Evolutionary conservation across 1,140 invertebrate species (phyloP), one percentile per base, ranked within the genome.

Genomic region (Meloidogyne floridensis): DNA sequence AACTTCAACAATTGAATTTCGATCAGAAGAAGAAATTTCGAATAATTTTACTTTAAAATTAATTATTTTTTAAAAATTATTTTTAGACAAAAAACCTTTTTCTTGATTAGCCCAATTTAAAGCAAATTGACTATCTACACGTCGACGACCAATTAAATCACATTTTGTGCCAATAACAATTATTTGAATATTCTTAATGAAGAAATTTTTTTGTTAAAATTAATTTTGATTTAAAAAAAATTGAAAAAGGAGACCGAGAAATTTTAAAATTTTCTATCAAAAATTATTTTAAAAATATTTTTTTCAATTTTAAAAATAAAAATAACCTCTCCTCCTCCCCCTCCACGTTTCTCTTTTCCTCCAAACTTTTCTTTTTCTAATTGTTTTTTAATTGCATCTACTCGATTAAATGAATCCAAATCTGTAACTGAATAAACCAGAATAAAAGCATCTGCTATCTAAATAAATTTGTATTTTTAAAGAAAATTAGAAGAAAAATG

Each of bases 371-470:
- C 82, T 54, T 81, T 85, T 9, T 90, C 89, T 51, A 89, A 84
- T 76, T 78, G 85, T 75, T 89, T 89, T 80, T 89, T 89, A 7
- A 89, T 47, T 20, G 84, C 32, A 81, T 88, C 88, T n/a, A 89
- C 81, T 74, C 78, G 47, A 72, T 87, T 86, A 77, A 90, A 90
- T 9, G 87, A 87, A 32, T 88, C 87, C 32, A 80, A 72, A 81
- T 89, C 87, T 8, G 76, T 72, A 11, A 90, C 85, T 5, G 86
- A 85, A 74, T 87, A 89, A 15, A 90, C 85, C 9, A 89, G 75
- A 71, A 89, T 79, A 72, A 89, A 90, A 7, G 89, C 87, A 81
- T 89, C 88, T 7, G 88, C 89, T 20, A 90, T 83, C 80, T 88
- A 65, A 53, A 54, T n/a, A 2, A 18, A 18, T 18, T 42, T 51